Conservation (phyloP, 2,113 vertebrate genomes). For the Malurus cyaneus region DNA sequence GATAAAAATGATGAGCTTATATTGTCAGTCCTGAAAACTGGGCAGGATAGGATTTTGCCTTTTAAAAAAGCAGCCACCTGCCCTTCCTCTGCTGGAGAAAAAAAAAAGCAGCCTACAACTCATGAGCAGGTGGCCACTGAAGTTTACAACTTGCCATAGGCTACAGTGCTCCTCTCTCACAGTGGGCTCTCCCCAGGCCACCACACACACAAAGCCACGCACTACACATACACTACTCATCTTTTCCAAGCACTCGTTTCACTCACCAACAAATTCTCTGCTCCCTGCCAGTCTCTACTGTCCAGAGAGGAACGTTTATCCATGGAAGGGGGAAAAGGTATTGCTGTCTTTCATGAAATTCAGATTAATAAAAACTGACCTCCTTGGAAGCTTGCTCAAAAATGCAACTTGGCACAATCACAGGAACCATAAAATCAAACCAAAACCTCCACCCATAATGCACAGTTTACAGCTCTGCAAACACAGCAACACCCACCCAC, state of each 20-base stretch:
- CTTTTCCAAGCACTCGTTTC: background rate
- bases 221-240: accelerated
- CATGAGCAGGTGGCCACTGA: background rate
- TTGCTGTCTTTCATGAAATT: background rate
- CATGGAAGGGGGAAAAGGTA: accelerated
- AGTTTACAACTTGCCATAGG: background rate
- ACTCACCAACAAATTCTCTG: background rate
- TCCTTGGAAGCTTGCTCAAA: constrained; percentile 32
- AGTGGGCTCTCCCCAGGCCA: accelerated
- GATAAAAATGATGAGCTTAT: background rate
- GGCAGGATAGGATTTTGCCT: background rate
- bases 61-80: background rate
- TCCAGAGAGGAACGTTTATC: background rate
- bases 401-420: background rate
- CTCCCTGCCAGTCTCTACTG: background rate
- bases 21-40: background rate
- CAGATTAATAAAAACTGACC: constrained; percentile 10
- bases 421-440: background rate
- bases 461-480: background rate
- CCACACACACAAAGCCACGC: accelerated
- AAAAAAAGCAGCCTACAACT: background rate
- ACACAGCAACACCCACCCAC: background rate
- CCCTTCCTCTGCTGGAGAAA: background rate
- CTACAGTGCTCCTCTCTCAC: background rate
- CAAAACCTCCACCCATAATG: background rate